phyloP scores from a whole-genome alignment of 2,797 vertebrate genomes.

The Pipistrellus pygmaeus region DNA sequence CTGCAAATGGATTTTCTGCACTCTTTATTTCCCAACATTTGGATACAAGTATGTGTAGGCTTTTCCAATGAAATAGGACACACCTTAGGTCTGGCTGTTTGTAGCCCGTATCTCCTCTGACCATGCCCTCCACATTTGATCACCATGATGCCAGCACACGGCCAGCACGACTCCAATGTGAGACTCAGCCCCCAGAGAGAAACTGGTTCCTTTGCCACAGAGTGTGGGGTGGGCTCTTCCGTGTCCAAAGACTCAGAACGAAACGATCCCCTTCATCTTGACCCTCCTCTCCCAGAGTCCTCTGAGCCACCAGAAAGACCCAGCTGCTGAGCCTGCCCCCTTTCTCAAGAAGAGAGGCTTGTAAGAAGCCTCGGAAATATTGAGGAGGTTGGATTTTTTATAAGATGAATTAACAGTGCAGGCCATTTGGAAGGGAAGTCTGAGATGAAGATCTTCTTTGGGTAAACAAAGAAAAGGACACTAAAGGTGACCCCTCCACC shows the following conservation, averaged over 20 bases:
- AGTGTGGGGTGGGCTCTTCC: neutral
- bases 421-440: conserved; percentile 28
- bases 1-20: neutral
- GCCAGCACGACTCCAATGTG: neutral
- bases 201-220: neutral
- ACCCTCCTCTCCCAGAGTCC: neutral
- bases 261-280: neutral
- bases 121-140: neutral
- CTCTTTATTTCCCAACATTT: neutral
- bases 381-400: neutral
- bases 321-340: neutral
- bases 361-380: neutral
- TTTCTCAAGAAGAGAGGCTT: neutral
- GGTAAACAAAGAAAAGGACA: conserved; percentile 40
- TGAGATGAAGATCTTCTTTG: neutral
- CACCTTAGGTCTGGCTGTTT: neutral
- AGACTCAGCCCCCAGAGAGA: neutral
- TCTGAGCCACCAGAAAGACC: neutral
- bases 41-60: neutral
- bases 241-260: neutral
- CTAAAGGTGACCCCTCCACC: neutral
- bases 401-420: neutral
- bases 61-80: neutral
- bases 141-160: neutral
- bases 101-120: neutral